A percentile compares a stretch with the other conserved stretches of the same genome.
Conservation (phyloP, 2,797 vertebrate genomes). For the Novumbra hubbsi region DNA sequence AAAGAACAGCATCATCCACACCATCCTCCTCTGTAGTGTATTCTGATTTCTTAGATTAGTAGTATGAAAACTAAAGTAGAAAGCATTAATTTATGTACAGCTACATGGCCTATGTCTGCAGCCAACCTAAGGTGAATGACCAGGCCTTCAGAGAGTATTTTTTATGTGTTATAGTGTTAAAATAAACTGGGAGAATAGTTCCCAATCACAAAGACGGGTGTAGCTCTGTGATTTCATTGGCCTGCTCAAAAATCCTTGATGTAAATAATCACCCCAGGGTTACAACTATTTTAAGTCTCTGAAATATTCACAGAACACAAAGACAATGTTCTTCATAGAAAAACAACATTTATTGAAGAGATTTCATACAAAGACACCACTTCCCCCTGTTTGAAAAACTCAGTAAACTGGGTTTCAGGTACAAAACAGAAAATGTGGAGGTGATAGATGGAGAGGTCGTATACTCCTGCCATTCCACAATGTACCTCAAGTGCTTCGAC, state of each 20-base stretch:
- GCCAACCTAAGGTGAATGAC: neutral
- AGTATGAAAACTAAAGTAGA: neutral
- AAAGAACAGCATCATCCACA: neutral
- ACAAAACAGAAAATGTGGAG: conserved; percentile 45
- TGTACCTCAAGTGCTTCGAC: conserved; percentile 43
- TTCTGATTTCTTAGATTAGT: neutral
- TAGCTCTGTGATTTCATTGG: neutral
- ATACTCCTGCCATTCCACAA: conserved; percentile 35
- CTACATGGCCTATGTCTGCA: neutral
- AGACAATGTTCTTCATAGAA: conserved; percentile 54
- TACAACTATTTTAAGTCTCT: neutral
- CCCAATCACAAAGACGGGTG: neutral
- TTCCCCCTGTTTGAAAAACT: conserved; percentile 23
- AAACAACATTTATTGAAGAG: conserved; percentile 65
- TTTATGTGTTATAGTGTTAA: neutral
- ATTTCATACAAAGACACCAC: conserved; percentile 61
- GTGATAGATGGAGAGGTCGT: conserved; percentile 20
- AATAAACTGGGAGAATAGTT: neutral
- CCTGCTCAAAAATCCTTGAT: neutral
- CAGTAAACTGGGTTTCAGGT: conserved; percentile 44
- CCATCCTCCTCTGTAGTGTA: neutral
- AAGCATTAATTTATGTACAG: neutral
- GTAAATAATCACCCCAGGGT: neutral
- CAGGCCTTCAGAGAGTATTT: neutral
- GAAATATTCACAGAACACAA: neutral